Evolutionary conservation across 2,113 vertebrate genomes (phyloP).

Genomic region (Tichodroma muraria): DNA sequence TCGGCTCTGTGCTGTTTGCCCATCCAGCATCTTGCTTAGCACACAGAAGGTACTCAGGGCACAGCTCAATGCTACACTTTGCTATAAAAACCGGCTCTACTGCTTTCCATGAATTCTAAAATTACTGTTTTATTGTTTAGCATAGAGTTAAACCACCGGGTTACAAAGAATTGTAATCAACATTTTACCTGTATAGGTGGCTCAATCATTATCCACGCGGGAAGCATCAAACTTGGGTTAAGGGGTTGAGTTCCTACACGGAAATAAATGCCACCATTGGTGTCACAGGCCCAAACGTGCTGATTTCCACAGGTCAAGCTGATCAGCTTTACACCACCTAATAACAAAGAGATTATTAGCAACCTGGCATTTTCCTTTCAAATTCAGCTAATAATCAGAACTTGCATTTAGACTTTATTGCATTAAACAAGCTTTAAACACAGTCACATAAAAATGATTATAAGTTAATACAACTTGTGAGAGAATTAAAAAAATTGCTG

Average conservation of each 20-base stretch:
- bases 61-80: neutral
- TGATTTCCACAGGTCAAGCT: conserved; percentile 90
- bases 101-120: neutral
- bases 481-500: neutral
- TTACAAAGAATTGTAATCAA: neutral
- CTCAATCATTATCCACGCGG: conserved; percentile 95
- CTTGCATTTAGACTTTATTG: neutral
- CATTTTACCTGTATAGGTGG: conserved; percentile 83
- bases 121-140: neutral
- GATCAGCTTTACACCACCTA: conserved; percentile 82
- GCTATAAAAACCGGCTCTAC: neutral
- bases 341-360: neutral
- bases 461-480: neutral
- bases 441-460: neutral
- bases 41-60: neutral
- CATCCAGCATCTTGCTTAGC: neutral
- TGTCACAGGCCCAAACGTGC: conserved; percentile 94
- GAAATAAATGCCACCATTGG: conserved; percentile 88
- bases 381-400: neutral
- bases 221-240: conserved; percentile 97
- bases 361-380: neutral
- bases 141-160: neutral
- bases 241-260: conserved; percentile 94
- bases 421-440: neutral
- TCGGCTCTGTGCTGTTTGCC: neutral